phyloP scores from a whole-genome alignment of 2,888 invertebrate species.

The Frankliniella fusca region DNA sequence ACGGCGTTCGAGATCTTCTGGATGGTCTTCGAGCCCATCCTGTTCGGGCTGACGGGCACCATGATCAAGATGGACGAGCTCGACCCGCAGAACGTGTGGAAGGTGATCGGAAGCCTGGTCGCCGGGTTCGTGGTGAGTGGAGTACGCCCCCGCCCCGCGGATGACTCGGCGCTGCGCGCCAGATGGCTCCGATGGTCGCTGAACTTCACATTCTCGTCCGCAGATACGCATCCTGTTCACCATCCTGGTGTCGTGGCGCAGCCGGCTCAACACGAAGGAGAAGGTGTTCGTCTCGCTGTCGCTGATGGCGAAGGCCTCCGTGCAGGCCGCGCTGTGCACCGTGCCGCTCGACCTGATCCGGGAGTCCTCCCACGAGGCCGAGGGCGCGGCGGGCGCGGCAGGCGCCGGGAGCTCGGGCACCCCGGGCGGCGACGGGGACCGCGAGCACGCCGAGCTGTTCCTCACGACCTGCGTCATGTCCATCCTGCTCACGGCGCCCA shows the following conservation, averaged over 20 bases:
- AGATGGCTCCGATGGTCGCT: no score
- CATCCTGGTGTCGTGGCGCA: conserved; percentile 65
- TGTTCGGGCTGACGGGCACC: conserved; percentile 90
- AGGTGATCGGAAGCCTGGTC: conserved; percentile 66
- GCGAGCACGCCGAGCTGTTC: conserved; percentile 60
- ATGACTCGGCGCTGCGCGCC: no score
- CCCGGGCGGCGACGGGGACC: conserved; percentile 29
- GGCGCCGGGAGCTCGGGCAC: neutral
- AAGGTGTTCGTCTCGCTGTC: conserved; percentile 85
- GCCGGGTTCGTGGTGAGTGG: conserved; percentile 54
- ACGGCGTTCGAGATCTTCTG: conserved; percentile 88
- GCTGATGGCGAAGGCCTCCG: conserved; percentile 97
- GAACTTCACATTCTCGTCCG: conserved; percentile 31
- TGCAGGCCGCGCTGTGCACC: conserved; percentile 84
- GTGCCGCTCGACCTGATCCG: conserved; percentile 65
- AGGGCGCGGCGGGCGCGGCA: conserved; percentile 45
- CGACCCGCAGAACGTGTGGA: conserved; percentile 62
- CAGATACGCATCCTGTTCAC: conserved; percentile 63
- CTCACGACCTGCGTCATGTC: conserved; percentile 75
- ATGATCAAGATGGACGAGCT: conserved; percentile 76
- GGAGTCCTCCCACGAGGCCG: conserved; percentile 44
- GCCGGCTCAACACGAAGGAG: conserved; percentile 80
- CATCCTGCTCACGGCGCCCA: conserved; percentile 77
- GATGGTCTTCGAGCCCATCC: conserved; percentile 92
- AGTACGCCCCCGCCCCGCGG: no score